Conservation (phyloP, 2,888 invertebrate genomes). For the Macaria liturata region DNA sequence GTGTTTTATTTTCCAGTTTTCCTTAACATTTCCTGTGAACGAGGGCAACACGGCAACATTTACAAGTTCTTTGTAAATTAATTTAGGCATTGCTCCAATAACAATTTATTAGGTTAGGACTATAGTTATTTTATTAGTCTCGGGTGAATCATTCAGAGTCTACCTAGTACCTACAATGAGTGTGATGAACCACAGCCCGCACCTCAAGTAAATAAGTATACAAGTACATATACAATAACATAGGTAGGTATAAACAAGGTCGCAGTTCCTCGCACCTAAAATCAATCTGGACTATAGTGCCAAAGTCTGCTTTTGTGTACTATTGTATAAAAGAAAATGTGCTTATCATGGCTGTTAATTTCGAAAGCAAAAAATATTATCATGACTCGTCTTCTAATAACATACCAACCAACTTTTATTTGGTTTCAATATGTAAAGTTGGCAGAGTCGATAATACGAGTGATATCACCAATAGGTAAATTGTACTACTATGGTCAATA, state of each 20-base stretch:
- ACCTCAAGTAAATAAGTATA: constrained; percentile 11
- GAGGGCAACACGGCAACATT: too few species aligned
- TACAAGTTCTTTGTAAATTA: constrained; percentile 4
- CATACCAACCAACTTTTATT: too few species aligned
- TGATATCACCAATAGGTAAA: too few species aligned
- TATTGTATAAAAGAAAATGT: too few species aligned
- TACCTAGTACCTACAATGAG: constrained; percentile 18
- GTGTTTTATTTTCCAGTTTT: neutral
- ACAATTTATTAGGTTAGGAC: neutral
- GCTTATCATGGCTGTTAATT: too few species aligned
- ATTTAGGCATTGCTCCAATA: constrained; percentile 16
- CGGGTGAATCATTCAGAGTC: constrained; percentile 19
- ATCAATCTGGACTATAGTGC: constrained; percentile 7
- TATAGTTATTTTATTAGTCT: constrained; percentile 12
- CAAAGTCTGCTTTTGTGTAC: neutral
- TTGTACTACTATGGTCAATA: too few species aligned
- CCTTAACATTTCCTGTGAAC: neutral
- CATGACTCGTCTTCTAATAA: too few species aligned
- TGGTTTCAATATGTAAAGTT: too few species aligned
- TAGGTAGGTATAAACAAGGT: constrained; percentile 11
- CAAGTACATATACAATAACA: too few species aligned
- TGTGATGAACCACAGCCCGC: constrained; percentile 20
- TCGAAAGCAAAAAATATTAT: too few species aligned
- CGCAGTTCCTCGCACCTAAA: constrained; percentile 4
- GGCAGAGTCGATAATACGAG: too few species aligned